phyloP scores from a whole-genome alignment of 2,888 invertebrate species.

The Fissipunctia ypsillon region DNA sequence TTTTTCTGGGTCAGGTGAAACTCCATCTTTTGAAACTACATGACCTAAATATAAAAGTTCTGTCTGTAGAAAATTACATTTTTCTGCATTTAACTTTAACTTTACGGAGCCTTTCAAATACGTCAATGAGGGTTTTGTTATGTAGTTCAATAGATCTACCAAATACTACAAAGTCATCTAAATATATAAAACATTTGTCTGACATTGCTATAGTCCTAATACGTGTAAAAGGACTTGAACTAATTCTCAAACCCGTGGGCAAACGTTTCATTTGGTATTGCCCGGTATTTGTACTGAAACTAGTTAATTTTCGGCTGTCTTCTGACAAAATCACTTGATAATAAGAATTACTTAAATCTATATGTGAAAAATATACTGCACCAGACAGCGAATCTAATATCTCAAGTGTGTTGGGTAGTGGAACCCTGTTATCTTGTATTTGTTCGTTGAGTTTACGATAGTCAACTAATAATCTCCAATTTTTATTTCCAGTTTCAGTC shows the following conservation, averaged over 20 bases:
- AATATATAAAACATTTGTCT: conserved; percentile 20
- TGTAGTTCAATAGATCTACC: conserved; percentile 1
- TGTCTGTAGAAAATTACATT: conserved; percentile 28
- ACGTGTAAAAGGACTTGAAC: conserved; percentile 12
- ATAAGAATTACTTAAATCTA: background rate
- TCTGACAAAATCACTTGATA: background rate
- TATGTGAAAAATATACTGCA: conserved; percentile 3
- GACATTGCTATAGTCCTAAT: conserved; percentile 3
- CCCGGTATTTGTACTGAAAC: background rate
- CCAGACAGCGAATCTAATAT: background rate
- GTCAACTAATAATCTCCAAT: no score
- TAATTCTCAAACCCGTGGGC: conserved; percentile 17
- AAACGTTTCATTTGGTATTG: conserved; percentile 17
- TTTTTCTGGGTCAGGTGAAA: conserved; percentile 27
- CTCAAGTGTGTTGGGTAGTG: background rate
- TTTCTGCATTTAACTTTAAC: conserved; percentile 27
- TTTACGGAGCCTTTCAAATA: conserved; percentile 12
- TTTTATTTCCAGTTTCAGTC: no score
- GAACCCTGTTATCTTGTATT: background rate
- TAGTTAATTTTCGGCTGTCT: background rate
- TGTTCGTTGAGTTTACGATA: no score
- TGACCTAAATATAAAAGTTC: conserved; percentile 30
- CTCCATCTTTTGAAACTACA: conserved; percentile 7
- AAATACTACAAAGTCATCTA: conserved; percentile 19
- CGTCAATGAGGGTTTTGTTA: conserved; percentile 15